These are phyloP conservation scores for Tenualosa thibaudeaui DNA, from an alignment of 2,797 vertebrate species.

Conservation along the genomic window DNA sequence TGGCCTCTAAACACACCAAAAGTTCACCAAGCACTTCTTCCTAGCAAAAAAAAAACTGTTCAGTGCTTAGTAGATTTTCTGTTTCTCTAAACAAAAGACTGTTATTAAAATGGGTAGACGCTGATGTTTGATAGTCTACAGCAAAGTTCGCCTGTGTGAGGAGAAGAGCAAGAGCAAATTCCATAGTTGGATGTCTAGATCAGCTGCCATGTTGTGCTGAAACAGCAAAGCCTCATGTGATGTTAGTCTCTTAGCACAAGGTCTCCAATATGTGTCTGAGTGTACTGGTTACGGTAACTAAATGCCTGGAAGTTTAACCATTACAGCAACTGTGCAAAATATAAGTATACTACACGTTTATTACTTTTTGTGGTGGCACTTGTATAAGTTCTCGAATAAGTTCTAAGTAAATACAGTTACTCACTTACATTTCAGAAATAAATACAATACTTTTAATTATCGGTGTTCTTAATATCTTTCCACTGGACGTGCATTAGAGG, in stretches of 20 bases:
- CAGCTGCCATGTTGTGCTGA: conserved; percentile 1
- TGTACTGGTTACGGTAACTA: background rate
- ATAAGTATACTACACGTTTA: too few species aligned
- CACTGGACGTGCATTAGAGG: background rate
- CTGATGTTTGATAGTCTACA: background rate
- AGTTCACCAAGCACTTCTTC: background rate
- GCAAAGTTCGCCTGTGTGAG: background rate
- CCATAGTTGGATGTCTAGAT: conserved; percentile 8
- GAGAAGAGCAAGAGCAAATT: background rate
- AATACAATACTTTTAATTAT: background rate
- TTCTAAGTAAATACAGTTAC: too few species aligned
- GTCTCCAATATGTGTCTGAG: background rate
- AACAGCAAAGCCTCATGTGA: conserved; percentile 1
- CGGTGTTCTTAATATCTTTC: background rate
- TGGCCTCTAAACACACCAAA: background rate
- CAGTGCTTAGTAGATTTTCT: background rate
- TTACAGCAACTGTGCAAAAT: background rate
- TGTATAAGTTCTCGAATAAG: too few species aligned
- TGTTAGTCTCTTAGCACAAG: background rate
- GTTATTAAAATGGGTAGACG: background rate
- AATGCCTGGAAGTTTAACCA: background rate
- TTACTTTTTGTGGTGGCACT: too few species aligned
- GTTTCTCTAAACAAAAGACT: background rate
- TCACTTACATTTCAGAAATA: too few species aligned
- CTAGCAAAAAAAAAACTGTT: background rate